Conservation (phyloP, 2,113 vertebrate genomes). For the Microtus oregoni region DNA sequence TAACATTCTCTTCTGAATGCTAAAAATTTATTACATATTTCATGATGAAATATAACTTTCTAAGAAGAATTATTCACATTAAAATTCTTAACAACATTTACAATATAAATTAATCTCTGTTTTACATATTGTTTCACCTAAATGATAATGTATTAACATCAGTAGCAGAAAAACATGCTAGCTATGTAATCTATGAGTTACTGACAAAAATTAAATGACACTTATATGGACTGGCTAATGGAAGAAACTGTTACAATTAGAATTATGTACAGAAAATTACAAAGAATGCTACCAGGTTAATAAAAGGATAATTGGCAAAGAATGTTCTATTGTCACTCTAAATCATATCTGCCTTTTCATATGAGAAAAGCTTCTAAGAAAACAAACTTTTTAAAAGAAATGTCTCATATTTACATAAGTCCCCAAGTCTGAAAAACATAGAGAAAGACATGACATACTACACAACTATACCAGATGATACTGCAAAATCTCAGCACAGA, state of each 20-base stretch:
- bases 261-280: constrained; percentile 73
- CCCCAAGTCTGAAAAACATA: not conserved
- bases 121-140: not conserved
- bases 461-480: not conserved
- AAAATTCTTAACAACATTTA: not conserved
- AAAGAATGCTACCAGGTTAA: constrained; percentile 62
- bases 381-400: constrained; percentile 50
- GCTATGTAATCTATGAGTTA: not conserved
- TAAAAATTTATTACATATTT: not conserved
- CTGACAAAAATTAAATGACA: constrained; percentile 63
- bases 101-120: not conserved
- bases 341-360: constrained; percentile 49
- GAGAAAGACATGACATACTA: not conserved
- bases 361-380: constrained; percentile 73
- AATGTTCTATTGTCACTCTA: constrained; percentile 69
- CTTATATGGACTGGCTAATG: constrained; percentile 49
- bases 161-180: not conserved
- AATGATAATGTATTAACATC: not conserved
- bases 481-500: not conserved
- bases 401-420: not conserved
- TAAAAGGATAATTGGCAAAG: constrained; percentile 72
- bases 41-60: not conserved
- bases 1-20: constrained; percentile 11
- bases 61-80: not conserved
- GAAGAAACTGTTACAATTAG: constrained; percentile 59